Evolutionary conservation across 2,888 invertebrate genomes (phyloP), one percentile per base, ranked within the genome.

Genomic region (Alcis repandata): DNA sequence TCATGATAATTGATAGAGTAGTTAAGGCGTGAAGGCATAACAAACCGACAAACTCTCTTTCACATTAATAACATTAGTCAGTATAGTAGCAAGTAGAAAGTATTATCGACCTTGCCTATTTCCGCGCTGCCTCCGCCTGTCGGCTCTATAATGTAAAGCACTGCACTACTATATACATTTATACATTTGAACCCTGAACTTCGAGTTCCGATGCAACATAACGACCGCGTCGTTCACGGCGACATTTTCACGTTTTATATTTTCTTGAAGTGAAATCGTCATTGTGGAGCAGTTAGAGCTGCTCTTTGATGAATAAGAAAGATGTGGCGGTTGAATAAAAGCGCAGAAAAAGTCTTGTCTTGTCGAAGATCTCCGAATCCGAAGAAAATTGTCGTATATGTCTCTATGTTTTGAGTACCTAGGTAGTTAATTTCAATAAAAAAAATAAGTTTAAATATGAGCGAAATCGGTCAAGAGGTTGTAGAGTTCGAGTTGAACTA

Each of bases 271-370:
- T 64, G 67, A 69, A 68, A 70, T 64, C 63, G 67, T 71, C 65
- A 71, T 66, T 70, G 73, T 65, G 77, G 76, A 85, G 82, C 82
- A 79, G 80, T 84, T 82, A 77, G 74, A 54, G 32, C 1, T 49
- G 32, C 13, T 20, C 41, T 17, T 11, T 20, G 51, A 60, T 56
- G 27, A 38, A 32, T 19, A 56, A 60, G 8, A 20, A 19, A 63
- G 53, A 59, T 48, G 36, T 27, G 20, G 19, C 19, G 13, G 20
- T 53, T 20, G 1, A 2, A 52, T n/a, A 7, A 33, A 43, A 45
- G 4, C n/a, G n/a, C 7, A n/a, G 2, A 0, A n/a, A 46, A 7
- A 1, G 6, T 36, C 6, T 36, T 36, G 36, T 27, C 6, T 27
- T 27, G 27, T 27, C 27, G 27, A 6, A 27, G 6, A 27, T 4